Percentiles rank a stretch among this genome's conserved stretches.
Conservation (phyloP, 2,888 invertebrate species). For the Lamellibrachia satsuma region DNA sequence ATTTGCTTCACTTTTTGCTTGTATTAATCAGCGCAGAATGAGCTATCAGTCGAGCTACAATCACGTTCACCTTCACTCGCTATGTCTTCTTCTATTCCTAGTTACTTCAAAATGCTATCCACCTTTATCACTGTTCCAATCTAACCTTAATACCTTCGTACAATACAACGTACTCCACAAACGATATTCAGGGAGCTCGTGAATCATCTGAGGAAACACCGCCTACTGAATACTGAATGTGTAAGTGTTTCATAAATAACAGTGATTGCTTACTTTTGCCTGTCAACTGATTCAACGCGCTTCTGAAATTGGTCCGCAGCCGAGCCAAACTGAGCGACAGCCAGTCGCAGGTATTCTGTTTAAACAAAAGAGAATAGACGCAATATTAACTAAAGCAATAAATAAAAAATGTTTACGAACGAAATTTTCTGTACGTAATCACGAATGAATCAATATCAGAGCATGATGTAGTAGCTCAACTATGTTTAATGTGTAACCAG, state of each 20-base stretch:
- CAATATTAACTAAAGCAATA: neutral
- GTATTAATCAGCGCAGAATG: no score
- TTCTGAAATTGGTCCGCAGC: slow-evolving; percentile 37
- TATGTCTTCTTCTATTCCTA: no score
- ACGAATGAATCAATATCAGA: no score
- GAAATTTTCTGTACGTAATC: neutral
- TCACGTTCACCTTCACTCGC: no score
- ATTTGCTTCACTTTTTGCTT: no score
- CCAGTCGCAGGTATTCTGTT: slow-evolving; percentile 38
- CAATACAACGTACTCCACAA: neutral
- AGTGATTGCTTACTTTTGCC: slow-evolving; percentile 28
- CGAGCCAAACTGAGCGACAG: slow-evolving; percentile 38
- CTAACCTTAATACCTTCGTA: neutral
- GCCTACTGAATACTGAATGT: neutral
- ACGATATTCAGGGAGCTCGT: neutral
- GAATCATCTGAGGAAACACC: neutral
- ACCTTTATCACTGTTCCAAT: no score
- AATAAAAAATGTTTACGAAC: neutral
- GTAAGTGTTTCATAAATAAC: neutral
- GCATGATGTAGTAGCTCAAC: no score
- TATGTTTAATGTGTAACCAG: no score
- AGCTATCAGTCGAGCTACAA: no score
- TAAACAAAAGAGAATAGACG: slow-evolving; percentile 1
- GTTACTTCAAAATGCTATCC: no score
- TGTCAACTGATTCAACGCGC: slow-evolving; percentile 30